Percentiles rank a stretch among this genome's conserved stretches.
Evolutionary conservation across 2,888 invertebrate genomes (phyloP).

Genomic region (Steinernema carpocapsae): DNA sequence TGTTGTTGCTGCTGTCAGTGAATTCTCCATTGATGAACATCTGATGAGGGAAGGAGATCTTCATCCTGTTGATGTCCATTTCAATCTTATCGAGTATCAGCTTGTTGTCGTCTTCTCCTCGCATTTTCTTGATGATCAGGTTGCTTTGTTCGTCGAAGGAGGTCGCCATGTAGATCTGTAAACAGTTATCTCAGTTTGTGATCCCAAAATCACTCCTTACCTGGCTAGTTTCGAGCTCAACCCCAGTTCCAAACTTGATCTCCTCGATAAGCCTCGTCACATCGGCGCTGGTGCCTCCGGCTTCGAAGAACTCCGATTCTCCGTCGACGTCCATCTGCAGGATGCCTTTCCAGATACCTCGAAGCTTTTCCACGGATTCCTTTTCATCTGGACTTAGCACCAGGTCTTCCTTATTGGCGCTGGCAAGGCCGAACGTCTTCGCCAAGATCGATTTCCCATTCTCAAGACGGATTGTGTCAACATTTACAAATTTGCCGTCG

Average conservation of each 20-base stretch:
- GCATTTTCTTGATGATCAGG: conserved; percentile 76
- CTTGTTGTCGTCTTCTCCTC: conserved; percentile 71
- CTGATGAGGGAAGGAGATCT: conserved; percentile 85
- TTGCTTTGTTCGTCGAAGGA: conserved; percentile 81
- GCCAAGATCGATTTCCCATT: conserved; percentile 77
- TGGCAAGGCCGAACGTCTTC: conserved; percentile 78
- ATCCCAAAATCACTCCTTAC: conserved; percentile 37
- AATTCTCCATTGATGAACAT: conserved; percentile 90
- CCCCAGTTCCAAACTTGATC: conserved; percentile 72
- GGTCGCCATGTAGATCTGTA: conserved; percentile 86
- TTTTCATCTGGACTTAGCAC: conserved; percentile 80
- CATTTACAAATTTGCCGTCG: conserved; percentile 81
- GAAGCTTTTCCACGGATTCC: conserved; percentile 74
- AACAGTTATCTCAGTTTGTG: background rate
- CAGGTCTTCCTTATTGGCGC: conserved; percentile 73
- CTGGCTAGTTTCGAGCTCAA: conserved; percentile 82
- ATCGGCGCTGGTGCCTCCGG: conserved; percentile 98
- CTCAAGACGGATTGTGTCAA: conserved; percentile 79
- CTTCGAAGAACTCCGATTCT: conserved; percentile 87
- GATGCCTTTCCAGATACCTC: conserved; percentile 80
- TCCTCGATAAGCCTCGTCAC: conserved; percentile 91
- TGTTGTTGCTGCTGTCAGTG: conserved; percentile 77
- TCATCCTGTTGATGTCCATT: conserved; percentile 82
- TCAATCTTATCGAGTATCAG: conserved; percentile 55
- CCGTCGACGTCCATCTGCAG: conserved; percentile 72